A percentile compares a stretch with the other conserved stretches of the same genome.
Evolutionary conservation across 2,113 vertebrate species (phyloP).

Genomic region (Columba livia): DNA sequence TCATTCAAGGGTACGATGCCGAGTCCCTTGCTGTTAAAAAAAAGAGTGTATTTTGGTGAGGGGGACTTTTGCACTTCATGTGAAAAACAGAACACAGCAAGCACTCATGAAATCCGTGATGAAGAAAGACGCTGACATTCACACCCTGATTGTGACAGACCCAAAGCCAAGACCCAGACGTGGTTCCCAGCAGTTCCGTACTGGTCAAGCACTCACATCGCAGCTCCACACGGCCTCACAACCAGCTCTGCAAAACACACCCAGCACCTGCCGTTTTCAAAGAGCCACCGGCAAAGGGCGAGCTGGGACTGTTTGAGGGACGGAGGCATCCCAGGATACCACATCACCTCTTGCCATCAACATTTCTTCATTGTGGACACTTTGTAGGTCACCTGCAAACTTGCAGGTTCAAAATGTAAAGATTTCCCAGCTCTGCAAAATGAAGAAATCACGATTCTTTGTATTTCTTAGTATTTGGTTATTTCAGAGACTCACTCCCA

Average conservation of each 20-base stretch:
- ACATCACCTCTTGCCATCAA: not conserved
- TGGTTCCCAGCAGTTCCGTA: not conserved
- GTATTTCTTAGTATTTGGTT: not conserved
- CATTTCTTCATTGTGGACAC: not conserved
- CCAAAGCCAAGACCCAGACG: not conserved
- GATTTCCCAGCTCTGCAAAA: not conserved
- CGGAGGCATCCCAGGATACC: not conserved
- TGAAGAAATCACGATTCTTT: not conserved
- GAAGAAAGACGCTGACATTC: not conserved
- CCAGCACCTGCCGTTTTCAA: not conserved
- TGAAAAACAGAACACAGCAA: not conserved
- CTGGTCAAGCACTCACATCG: accelerated
- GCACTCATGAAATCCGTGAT: not conserved
- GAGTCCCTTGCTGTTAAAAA: not conserved
- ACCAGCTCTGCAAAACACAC: not conserved
- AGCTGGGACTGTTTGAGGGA: not conserved
- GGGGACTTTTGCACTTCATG: not conserved
- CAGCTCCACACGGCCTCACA: not conserved
- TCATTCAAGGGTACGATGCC: not conserved
- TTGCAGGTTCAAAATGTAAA: not conserved
- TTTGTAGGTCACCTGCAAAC: not conserved
- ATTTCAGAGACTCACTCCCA: not conserved
- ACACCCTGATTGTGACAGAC: not conserved
- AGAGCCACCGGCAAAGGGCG: not conserved
- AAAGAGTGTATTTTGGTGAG: not conserved